phyloP scores from a whole-genome alignment of 2,888 invertebrate species.

The Timandra comae region DNA sequence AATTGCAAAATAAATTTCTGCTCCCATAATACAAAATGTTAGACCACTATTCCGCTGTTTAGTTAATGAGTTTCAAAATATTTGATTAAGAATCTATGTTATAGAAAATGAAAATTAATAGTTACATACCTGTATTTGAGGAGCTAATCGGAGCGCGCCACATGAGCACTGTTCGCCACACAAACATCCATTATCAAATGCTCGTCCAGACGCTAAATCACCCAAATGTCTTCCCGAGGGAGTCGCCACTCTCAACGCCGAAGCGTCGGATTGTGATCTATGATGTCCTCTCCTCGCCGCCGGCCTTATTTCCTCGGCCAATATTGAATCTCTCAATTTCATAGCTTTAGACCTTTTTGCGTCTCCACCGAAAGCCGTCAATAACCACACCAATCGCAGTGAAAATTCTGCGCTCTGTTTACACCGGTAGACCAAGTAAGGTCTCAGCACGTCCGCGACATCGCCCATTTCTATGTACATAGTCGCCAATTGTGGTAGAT shows the following conservation, averaged over 20 bases:
- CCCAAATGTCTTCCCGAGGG: slow-evolving; percentile 85
- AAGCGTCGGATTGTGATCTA: slow-evolving; percentile 88
- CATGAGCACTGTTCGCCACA: slow-evolving; percentile 87
- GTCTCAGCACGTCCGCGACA: slow-evolving; percentile 86
- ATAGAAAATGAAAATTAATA: too few species aligned
- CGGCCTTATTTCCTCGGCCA: slow-evolving; percentile 68
- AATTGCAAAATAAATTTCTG: too few species aligned
- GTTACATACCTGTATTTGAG: slow-evolving; percentile 61
- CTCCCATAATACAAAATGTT: too few species aligned
- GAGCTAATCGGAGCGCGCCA: slow-evolving; percentile 66
- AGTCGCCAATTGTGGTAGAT: slow-evolving; percentile 97
- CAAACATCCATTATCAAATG: slow-evolving; percentile 97
- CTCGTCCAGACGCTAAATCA: slow-evolving; percentile 94
- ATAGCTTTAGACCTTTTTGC: slow-evolving; percentile 56
- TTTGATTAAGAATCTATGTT: background rate
- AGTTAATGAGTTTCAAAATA: background rate
- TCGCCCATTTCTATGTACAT: slow-evolving; percentile 99
- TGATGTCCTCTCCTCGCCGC: slow-evolving; percentile 69
- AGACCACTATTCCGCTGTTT: background rate
- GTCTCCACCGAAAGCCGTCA: slow-evolving; percentile 94
- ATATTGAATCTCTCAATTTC: slow-evolving; percentile 60
- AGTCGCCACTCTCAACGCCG: slow-evolving; percentile 77
- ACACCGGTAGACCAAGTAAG: slow-evolving; percentile 79
- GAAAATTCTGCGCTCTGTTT: slow-evolving; percentile 97
- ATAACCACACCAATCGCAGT: slow-evolving; percentile 95